phyloP scores from a whole-genome alignment of 2,113 vertebrate genomes.

The Microtus oregoni region DNA sequence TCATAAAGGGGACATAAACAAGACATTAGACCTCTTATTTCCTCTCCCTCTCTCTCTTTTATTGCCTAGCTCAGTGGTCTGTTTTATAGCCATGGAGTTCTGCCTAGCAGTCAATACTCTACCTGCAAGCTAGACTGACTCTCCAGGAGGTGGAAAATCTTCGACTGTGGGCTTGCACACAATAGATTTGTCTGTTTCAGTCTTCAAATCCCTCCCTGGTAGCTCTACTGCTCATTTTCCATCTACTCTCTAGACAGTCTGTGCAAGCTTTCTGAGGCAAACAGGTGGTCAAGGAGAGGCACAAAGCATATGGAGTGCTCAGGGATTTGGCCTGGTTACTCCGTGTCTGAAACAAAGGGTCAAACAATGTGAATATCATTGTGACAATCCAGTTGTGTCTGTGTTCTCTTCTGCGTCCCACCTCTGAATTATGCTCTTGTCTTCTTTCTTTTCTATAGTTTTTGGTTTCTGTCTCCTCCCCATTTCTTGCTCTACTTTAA shows the following conservation, averaged over 20 bases:
- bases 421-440: neutral
- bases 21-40: slow-evolving; percentile 76
- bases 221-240: slow-evolving; percentile 6
- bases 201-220: neutral
- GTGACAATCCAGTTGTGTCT: neutral
- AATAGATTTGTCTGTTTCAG: neutral
- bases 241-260: neutral
- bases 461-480: neutral
- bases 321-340: neutral
- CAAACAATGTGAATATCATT: neutral
- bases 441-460: neutral
- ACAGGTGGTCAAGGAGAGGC: neutral
- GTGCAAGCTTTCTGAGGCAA: slow-evolving; percentile 1
- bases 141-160: slow-evolving; percentile 71
- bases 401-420: neutral
- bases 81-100: slow-evolving; percentile 74
- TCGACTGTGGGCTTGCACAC: slow-evolving; percentile 12
- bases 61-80: slow-evolving; percentile 80
- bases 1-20: slow-evolving; percentile 79
- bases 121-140: slow-evolving; percentile 73
- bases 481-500: neutral
- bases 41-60: slow-evolving; percentile 61
- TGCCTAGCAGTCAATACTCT: slow-evolving; percentile 78
- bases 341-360: neutral
- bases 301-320: neutral